Conservation (phyloP, 1,140 invertebrate species). For the Nomia melanderi region DNA sequence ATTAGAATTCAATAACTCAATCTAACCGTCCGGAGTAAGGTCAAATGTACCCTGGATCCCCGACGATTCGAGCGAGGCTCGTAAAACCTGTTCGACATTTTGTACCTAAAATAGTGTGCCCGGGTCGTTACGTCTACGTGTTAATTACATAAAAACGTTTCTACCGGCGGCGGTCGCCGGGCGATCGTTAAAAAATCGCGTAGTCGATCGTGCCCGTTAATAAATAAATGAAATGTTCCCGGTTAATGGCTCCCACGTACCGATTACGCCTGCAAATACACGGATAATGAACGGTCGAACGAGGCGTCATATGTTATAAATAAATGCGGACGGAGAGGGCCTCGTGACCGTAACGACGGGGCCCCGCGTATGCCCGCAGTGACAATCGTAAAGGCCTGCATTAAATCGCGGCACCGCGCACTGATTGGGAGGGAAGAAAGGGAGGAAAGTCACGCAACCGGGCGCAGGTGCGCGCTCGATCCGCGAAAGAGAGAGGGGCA, state of each 20-base stretch:
- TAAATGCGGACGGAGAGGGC: conserved; percentile 32
- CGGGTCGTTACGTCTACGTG: no score
- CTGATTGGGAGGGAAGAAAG: conserved; percentile 43
- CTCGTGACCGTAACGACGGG: conserved; percentile 26
- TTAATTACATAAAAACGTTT: background rate
- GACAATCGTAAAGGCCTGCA: conserved; percentile 64
- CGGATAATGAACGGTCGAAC: conserved; percentile 35
- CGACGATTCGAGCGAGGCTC: no score
- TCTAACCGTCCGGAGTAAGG: no score
- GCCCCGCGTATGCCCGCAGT: conserved; percentile 39
- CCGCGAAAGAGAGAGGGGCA: conserved; percentile 59
- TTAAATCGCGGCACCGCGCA: conserved; percentile 64
- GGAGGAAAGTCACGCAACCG: conserved; percentile 58
- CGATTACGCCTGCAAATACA: conserved; percentile 45
- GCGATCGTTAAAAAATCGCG: conserved; percentile 8
- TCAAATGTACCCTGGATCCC: no score
- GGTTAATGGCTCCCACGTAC: conserved; percentile 34
- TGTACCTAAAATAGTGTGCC: no score
- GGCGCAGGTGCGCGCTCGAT: conserved; percentile 64
- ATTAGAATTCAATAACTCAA: no score
- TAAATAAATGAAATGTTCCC: conserved; percentile 28
- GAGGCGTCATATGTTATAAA: conserved; percentile 23
- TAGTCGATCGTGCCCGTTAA: conserved; percentile 17
- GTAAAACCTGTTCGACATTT: no score
- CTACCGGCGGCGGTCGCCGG: no score